Base-by-base conservation (phyloP, 2,888 invertebrate genomes). In the Habrosyne pyritoides region DNA sequence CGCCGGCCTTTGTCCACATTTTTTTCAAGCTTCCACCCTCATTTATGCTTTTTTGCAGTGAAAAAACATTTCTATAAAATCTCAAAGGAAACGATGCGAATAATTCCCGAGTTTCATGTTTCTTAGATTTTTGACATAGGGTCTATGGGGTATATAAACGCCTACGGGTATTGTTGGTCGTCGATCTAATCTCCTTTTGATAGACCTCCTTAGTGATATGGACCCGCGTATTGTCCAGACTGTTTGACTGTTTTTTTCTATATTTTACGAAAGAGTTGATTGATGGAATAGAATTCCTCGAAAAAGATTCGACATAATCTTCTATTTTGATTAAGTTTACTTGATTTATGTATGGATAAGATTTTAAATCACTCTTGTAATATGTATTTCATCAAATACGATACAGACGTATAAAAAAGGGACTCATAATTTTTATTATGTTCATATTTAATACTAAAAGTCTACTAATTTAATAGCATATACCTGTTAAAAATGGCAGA, bases 81-180 rank as follows among this genome's bases (percentile, higher is more conserved):
- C 82, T 89, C 84, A 86, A 87, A 89, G 82, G 90, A 89, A 87
- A 86, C 90, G 90, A 91, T 87, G 92, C 92, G 89, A 92, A 91
- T 92, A 91, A 92, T 92, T 91, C 89, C 83, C 80, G 87, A 50
- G 91, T 89, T 91, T 92, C 91, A 84, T 87, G 89, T 92, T 92
- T 87, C 91, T 83, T 63, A 79, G 78, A 81, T 86, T 88, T 84
- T 85, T 84, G 80, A 53, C 62, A 65, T 57, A 62, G 3, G 64
- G 69, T 71, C 75, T 80, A 78, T 87, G 36, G 42, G 42, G 42
- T 18, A 83, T 84, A 80, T 79, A 71, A 84, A 86, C 89, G 89
- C 87, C 91, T 86, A 84, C 88, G 77, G 81, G 79, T 73, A 82
- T 89, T 89, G 91, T 89, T 80, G 81, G 80, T 60, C 75, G 80